Percentiles rank a stretch among this genome's conserved stretches.
These are phyloP conservation scores for Etheostoma nigrum DNA, from an alignment of 2,797 vertebrate genomes.

Conservation along the genomic window DNA sequence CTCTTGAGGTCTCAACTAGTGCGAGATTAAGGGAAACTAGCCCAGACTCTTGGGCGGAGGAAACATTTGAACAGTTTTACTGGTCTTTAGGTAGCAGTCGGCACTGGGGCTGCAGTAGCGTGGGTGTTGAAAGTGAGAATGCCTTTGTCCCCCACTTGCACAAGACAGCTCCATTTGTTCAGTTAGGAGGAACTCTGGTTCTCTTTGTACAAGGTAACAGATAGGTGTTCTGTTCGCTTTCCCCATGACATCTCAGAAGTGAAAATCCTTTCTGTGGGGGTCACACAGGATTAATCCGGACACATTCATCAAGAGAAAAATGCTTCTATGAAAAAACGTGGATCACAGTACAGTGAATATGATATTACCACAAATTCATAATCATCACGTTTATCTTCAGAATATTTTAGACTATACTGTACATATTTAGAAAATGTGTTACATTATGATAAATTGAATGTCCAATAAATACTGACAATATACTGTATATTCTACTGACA, in stretches of 20 bases:
- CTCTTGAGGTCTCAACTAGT: constrained; percentile 79
- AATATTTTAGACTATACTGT: constrained; percentile 2
- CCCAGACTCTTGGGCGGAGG: constrained; percentile 71
- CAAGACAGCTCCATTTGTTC: constrained; percentile 85
- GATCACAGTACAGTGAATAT: not conserved
- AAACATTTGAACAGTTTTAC: constrained; percentile 74
- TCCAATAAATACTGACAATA: not conserved
- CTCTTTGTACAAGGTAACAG: constrained; percentile 78
- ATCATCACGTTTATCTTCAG: constrained; percentile 7
- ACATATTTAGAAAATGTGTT: not conserved
- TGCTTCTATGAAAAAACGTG: constrained; percentile 14
- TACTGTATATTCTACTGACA: constrained; percentile 7
- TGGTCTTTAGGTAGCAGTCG: constrained; percentile 72
- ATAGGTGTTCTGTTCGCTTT: constrained; percentile 78
- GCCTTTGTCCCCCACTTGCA: constrained; percentile 68
- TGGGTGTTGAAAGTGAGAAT: constrained; percentile 71
- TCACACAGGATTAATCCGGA: constrained; percentile 45
- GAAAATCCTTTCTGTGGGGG: constrained; percentile 53
- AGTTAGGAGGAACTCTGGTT: constrained; percentile 77
- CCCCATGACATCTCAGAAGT: constrained; percentile 47
- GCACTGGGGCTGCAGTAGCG: constrained; percentile 54
- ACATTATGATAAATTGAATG: no score
- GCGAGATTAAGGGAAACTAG: constrained; percentile 79
- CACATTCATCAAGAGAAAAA: constrained; percentile 36
- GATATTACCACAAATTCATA: constrained; percentile 5